phyloP scores from a whole-genome alignment of 2,888 invertebrate genomes.

The Polydrusus pterygomalis region DNA sequence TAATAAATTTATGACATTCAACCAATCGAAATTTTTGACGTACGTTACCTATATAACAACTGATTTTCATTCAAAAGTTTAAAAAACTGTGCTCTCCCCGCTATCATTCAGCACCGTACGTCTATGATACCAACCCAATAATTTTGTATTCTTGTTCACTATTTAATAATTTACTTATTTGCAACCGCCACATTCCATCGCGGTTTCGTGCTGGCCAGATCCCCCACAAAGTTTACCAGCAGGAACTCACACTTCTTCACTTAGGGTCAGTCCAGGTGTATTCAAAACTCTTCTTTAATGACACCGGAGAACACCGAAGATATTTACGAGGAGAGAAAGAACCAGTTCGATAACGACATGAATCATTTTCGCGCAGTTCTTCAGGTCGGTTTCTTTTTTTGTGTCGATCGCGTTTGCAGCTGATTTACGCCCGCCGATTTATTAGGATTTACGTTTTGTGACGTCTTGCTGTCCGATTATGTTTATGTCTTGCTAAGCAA shows the following conservation, averaged over 20 bases:
- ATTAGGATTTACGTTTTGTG: constrained; percentile 66
- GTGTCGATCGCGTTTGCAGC: constrained; percentile 65
- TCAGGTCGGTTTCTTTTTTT: constrained; percentile 53
- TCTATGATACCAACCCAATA: too few species aligned
- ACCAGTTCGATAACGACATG: constrained; percentile 46
- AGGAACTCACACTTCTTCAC: constrained; percentile 56
- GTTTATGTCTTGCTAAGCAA: constrained; percentile 58
- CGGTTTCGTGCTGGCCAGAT: constrained; percentile 42
- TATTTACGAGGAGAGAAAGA: constrained; percentile 54
- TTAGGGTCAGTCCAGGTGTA: constrained; percentile 52
- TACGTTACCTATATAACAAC: too few species aligned
- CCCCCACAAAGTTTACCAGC: constrained; percentile 51
- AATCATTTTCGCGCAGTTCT: constrained; percentile 47
- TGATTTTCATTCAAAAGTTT: too few species aligned
- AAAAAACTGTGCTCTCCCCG: too few species aligned
- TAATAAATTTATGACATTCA: too few species aligned
- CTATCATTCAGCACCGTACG: too few species aligned
- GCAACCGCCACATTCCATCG: constrained; percentile 51
- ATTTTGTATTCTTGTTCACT: neutral
- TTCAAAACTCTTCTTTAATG: constrained; percentile 39
- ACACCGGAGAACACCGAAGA: constrained; percentile 32
- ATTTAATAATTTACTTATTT: constrained; percentile 46
- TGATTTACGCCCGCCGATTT: constrained; percentile 67
- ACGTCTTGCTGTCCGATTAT: constrained; percentile 61
- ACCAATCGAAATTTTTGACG: too few species aligned